Evolutionary conservation across 2,113 vertebrate species (phyloP).

Genomic region (Gorsachius goisagi): DNA sequence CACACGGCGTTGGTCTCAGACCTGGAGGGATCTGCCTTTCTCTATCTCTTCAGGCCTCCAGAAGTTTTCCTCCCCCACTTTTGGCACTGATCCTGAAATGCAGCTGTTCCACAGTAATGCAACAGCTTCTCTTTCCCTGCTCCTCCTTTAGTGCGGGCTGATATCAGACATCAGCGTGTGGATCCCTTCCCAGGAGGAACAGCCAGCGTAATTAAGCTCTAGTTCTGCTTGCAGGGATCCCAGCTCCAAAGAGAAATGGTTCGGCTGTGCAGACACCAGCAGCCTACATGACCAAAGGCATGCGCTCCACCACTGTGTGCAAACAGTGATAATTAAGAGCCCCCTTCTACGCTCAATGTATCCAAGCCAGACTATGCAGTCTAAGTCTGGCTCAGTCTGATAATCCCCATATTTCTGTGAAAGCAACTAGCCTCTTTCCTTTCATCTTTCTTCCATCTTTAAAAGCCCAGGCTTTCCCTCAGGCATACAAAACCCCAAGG

Average conservation of each 20-base stretch:
- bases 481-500: slow-evolving; percentile 6
- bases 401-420: slow-evolving; percentile 9
- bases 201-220: neutral
- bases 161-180: neutral
- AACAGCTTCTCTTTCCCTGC: neutral
- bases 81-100: slow-evolving; percentile 29
- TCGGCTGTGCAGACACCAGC: neutral
- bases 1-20: neutral
- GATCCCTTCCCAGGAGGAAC: slow-evolving; percentile 16
- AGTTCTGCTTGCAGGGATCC: neutral
- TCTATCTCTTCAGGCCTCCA: slow-evolving; percentile 23
- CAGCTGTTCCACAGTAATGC: slow-evolving; percentile 30
- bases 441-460: neutral
- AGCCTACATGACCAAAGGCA: neutral
- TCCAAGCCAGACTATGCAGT: neutral
- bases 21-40: slow-evolving; percentile 29
- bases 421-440: neutral
- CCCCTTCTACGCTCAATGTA: neutral
- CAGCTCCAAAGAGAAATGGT: neutral
- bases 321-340: neutral
- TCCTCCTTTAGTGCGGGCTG: neutral
- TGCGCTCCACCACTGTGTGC: neutral
- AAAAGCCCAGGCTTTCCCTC: neutral
- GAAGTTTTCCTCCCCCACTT: slow-evolving; percentile 50
- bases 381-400: neutral